Conservation (phyloP, 2,888 invertebrate species). For the Drosophila pseudotakahashii region DNA sequence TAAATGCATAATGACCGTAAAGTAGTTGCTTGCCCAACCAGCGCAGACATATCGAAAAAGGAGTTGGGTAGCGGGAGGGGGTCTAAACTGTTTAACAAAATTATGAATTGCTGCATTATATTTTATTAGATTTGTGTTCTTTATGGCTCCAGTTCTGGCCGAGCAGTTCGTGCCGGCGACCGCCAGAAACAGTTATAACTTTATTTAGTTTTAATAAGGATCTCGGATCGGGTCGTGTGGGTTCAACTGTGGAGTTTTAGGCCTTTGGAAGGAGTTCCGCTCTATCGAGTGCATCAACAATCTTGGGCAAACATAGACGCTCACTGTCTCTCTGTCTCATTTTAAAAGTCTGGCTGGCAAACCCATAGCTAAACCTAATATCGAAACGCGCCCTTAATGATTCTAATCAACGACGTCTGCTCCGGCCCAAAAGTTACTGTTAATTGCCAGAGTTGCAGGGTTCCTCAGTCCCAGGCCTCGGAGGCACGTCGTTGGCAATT, state of each 20-base stretch:
- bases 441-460: constrained; percentile 72
- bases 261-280: constrained; percentile 12
- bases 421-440: constrained; percentile 60
- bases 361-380: constrained; percentile 28
- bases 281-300: constrained; percentile 36
- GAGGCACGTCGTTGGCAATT: constrained; percentile 75
- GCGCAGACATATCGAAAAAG: constrained; percentile 63
- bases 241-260: constrained; percentile 57
- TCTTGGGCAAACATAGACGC: constrained; percentile 36
- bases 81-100: constrained; percentile 76
- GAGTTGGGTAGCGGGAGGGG: constrained; percentile 44
- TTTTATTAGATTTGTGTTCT: constrained; percentile 65
- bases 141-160: constrained; percentile 39
- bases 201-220: constrained; percentile 80
- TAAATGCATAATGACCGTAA: constrained; percentile 85
- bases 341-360: constrained; percentile 7
- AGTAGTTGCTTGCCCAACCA: constrained; percentile 74
- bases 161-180: constrained; percentile 53
- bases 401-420: constrained; percentile 66
- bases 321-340: neutral
- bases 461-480: constrained; percentile 27
- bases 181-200: constrained; percentile 75
- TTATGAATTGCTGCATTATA: constrained; percentile 82
- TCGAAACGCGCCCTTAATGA: constrained; percentile 74
- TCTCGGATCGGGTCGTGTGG: constrained; percentile 61